Percentiles rank a stretch among this genome's conserved stretches.
These are phyloP conservation scores for Cyprinodon brontotheroides DNA, from an alignment of 2,113 vertebrate genomes.

Conservation along the genomic window DNA sequence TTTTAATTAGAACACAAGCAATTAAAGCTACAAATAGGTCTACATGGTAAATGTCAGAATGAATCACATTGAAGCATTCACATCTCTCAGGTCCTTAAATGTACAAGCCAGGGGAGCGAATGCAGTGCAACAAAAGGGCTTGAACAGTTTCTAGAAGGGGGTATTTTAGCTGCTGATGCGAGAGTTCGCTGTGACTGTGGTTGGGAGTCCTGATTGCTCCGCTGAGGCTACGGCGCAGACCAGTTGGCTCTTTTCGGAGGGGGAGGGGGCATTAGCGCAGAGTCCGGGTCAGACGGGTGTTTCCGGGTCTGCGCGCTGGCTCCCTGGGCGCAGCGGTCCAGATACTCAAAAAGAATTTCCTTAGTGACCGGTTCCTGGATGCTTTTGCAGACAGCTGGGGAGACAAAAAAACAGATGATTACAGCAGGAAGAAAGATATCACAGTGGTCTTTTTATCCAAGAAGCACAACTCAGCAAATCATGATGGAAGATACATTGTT, in stretches of 20 bases:
- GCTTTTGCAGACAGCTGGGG: slow-evolving; percentile 93
- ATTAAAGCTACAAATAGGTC: slow-evolving; percentile 67
- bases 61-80: slow-evolving; percentile 38
- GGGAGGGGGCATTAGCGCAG: slow-evolving; percentile 95
- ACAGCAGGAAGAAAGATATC: slow-evolving; percentile 37
- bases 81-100: slow-evolving; percentile 40
- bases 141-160: slow-evolving; percentile 35
- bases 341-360: slow-evolving; percentile 92
- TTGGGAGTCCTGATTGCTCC: slow-evolving; percentile 46
- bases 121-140: slow-evolving; percentile 38
- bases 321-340: slow-evolving; percentile 85
- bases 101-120: slow-evolving; percentile 49
- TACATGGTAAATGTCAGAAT: slow-evolving; percentile 49
- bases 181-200: slow-evolving; percentile 56
- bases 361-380: slow-evolving; percentile 96
- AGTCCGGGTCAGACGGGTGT: slow-evolving; percentile 87
- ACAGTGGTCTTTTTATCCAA: slow-evolving; percentile 19
- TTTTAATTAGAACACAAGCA: slow-evolving; percentile 75
- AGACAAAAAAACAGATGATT: slow-evolving; percentile 13
- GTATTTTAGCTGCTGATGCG: slow-evolving; percentile 39
- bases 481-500: neutral
- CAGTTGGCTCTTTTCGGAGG: slow-evolving; percentile 89
- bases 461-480: neutral
- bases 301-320: slow-evolving; percentile 85
- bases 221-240: slow-evolving; percentile 74